phyloP scores from a whole-genome alignment of 2,113 vertebrate species.

The Struthio camelus region DNA sequence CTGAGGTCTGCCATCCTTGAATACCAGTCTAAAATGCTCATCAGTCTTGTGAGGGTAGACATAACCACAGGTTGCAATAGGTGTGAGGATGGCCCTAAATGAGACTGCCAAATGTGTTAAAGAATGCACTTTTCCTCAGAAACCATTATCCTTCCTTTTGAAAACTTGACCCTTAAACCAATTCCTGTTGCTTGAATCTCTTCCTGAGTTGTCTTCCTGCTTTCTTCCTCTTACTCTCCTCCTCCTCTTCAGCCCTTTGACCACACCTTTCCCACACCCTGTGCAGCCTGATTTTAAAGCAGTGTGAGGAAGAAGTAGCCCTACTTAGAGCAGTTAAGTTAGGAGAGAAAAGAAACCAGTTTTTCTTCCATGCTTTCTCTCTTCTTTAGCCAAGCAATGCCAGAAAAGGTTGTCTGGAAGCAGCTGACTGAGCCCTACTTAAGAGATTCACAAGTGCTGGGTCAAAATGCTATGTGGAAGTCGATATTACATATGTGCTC shows the following conservation, averaged over 20 bases:
- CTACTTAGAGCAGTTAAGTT: not conserved
- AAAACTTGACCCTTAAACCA: not conserved
- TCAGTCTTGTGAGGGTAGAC: not conserved
- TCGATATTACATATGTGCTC: not conserved
- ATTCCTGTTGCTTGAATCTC: not conserved
- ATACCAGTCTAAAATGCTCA: not conserved
- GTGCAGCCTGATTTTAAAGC: not conserved
- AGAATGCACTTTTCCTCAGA: not conserved
- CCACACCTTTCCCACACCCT: not conserved
- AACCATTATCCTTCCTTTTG: not conserved
- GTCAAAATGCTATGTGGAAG: not conserved
- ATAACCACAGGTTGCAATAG: not conserved
- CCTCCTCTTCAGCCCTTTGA: not conserved
- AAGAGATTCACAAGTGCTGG: not conserved
- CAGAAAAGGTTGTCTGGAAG: not conserved
- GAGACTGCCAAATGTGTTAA: not conserved
- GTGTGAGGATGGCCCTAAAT: not conserved
- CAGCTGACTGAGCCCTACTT: not conserved
- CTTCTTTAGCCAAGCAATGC: not conserved
- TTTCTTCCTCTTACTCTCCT: not conserved
- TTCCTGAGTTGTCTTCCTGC: not conserved
- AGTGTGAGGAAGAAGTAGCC: not conserved
- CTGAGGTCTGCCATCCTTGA: not conserved
- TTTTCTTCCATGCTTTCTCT: not conserved
- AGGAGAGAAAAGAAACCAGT: not conserved